These are phyloP conservation scores for Pteropus alecto DNA, from an alignment of 2,113 vertebrate genomes.

Conservation along the genomic window DNA sequence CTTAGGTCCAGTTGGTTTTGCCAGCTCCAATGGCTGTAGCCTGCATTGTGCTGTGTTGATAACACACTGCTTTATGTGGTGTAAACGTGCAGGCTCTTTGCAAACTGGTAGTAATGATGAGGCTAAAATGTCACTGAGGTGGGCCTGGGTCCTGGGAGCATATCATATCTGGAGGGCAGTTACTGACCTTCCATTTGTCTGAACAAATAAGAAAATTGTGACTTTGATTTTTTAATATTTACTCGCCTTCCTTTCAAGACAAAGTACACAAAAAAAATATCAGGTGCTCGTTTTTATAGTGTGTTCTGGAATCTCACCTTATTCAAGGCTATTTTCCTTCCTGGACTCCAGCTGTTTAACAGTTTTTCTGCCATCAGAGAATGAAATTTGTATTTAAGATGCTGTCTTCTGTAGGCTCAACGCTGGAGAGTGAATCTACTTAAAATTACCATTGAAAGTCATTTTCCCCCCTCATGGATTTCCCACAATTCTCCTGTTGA, in stretches of 20 bases:
- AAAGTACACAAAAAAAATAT: conserved; percentile 47
- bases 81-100: conserved; percentile 12
- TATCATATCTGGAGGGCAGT: not conserved
- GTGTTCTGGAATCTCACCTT: not conserved
- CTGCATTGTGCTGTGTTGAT: not conserved
- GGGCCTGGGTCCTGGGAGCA: not conserved
- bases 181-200: conserved; percentile 57
- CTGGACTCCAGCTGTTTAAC: conserved; percentile 50
- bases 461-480: not conserved
- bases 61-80: not conserved
- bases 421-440: not conserved
- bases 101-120: not conserved
- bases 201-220: conserved; percentile 54
- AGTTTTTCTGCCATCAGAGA: conserved; percentile 5
- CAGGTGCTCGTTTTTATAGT: not conserved
- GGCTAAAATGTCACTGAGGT: not conserved
- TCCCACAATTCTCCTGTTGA: not conserved
- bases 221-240: conserved; percentile 51
- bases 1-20: not conserved
- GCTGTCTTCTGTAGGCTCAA: not conserved
- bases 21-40: not conserved
- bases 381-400: conserved; percentile 50
- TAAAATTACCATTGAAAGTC: conserved; percentile 8
- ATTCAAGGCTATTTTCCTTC: conserved; percentile 34
- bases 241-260: conserved; percentile 48